phyloP scores from a whole-genome alignment of 1,140 invertebrate species.

The Pachypsylla venusta region DNA sequence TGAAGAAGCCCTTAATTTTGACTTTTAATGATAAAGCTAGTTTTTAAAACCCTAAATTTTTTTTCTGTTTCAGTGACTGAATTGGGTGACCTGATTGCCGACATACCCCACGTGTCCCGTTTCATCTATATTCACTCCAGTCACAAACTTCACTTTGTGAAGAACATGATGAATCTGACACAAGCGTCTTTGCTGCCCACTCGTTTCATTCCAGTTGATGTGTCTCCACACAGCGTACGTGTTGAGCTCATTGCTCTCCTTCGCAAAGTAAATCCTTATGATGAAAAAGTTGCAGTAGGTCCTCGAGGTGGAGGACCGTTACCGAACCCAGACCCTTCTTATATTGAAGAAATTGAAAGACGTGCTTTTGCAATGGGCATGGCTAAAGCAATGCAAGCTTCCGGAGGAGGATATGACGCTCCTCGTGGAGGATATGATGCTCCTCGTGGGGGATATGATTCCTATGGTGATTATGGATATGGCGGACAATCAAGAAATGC shows the following conservation, averaged over 20 bases:
- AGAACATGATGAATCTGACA: background rate
- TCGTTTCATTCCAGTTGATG: background rate
- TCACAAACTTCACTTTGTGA: slow-evolving; percentile 4
- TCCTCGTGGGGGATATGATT: background rate
- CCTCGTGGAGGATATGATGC: background rate
- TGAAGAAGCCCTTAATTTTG: too few species aligned
- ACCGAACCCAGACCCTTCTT: background rate
- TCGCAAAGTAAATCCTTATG: background rate
- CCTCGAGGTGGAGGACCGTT: too few species aligned
- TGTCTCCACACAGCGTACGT: background rate
- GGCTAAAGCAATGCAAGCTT: background rate
- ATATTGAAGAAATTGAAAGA: background rate
- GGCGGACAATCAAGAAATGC: background rate
- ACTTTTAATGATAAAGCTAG: too few species aligned
- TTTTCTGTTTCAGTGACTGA: background rate
- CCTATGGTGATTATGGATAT: background rate
- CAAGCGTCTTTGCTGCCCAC: background rate
- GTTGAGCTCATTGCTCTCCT: background rate
- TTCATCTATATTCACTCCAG: slow-evolving; percentile 6
- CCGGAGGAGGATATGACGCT: background rate
- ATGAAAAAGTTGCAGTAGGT: background rate
- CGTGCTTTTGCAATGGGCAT: slow-evolving; percentile 6
- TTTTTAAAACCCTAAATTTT: too few species aligned
- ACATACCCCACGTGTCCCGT: background rate
- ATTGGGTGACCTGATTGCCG: background rate